Evolutionary conservation across 2,888 invertebrate species (phyloP).

Genomic region (Helobdella robusta): DNA sequence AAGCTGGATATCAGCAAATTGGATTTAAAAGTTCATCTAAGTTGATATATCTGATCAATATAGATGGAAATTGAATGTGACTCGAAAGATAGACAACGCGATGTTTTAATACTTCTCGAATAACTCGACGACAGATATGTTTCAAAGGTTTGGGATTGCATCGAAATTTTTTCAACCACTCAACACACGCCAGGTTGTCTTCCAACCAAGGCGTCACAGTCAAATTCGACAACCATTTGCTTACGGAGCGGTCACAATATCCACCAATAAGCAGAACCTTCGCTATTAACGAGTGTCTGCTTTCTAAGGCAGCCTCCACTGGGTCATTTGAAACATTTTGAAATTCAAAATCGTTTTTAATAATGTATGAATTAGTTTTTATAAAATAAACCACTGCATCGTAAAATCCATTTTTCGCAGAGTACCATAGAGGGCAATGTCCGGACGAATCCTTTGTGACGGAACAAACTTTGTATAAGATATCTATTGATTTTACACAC

Average conservation of each 20-base stretch:
- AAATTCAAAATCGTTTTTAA: background rate
- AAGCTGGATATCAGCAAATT: too few species aligned
- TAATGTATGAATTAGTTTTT: conserved; percentile 15
- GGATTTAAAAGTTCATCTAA: too few species aligned
- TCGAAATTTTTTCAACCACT: conserved; percentile 27
- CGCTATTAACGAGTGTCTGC: conserved; percentile 26
- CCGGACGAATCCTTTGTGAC: conserved; percentile 24
- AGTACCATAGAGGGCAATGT: conserved; percentile 27
- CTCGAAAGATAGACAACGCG: too few species aligned
- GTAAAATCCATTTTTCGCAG: conserved; percentile 26
- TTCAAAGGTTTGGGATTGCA: conserved; percentile 22
- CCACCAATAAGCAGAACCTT: conserved; percentile 30
- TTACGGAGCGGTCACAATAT: conserved; percentile 19
- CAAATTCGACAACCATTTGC: conserved; percentile 27
- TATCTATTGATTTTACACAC: conserved; percentile 18
- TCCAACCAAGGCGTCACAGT: conserved; percentile 24
- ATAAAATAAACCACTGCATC: conserved; percentile 22
- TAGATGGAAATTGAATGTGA: too few species aligned
- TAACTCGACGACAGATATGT: conserved; percentile 27
- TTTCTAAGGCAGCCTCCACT: conserved; percentile 28
- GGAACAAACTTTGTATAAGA: conserved; percentile 21
- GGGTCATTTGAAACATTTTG: conserved; percentile 17
- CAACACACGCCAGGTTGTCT: conserved; percentile 21
- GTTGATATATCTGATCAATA: too few species aligned
- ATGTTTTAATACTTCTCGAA: too few species aligned